Percentiles rank a stretch among this genome's conserved stretches.
These are phyloP conservation scores for Gnathonemus longibarbis DNA, from an alignment of 2,113 vertebrate genomes.

Conservation along the genomic window DNA sequence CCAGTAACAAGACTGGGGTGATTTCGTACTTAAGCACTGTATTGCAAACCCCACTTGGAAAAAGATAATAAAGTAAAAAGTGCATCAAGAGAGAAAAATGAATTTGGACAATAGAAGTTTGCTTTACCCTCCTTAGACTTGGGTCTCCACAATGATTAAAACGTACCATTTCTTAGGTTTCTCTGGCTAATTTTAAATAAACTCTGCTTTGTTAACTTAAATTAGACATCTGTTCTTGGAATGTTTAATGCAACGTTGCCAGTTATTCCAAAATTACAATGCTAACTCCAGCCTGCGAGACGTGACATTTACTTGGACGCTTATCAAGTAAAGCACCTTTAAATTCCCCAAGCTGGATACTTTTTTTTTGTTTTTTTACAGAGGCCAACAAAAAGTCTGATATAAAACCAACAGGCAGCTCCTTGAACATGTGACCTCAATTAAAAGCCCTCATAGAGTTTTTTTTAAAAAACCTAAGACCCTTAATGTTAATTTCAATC, in stretches of 20 bases:
- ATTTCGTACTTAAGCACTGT: not conserved
- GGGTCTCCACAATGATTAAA: not conserved
- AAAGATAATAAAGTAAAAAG: not conserved
- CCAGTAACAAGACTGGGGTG: not conserved
- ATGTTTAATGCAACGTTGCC: not conserved
- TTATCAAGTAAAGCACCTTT: not conserved
- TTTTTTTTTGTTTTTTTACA: not conserved
- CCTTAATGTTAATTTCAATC: not conserved
- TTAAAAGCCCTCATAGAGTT: not conserved
- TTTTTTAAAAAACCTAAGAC: not conserved
- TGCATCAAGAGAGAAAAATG: not conserved
- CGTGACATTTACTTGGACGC: not conserved
- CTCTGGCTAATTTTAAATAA: not conserved
- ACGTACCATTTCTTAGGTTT: not conserved
- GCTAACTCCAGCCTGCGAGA: not conserved
- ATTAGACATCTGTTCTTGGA: not conserved
- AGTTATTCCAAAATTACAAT: not conserved
- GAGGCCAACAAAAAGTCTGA: not conserved
- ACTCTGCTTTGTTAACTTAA: not conserved
- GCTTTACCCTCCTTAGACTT: not conserved
- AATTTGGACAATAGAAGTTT: not conserved
- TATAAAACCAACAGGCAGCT: not conserved
- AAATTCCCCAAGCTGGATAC: not conserved
- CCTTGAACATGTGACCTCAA: not conserved
- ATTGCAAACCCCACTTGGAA: not conserved